Evolutionary conservation across 2,888 invertebrate genomes (phyloP), one percentile per base, ranked within the genome.

Genomic region (Thyatira batis): DNA sequence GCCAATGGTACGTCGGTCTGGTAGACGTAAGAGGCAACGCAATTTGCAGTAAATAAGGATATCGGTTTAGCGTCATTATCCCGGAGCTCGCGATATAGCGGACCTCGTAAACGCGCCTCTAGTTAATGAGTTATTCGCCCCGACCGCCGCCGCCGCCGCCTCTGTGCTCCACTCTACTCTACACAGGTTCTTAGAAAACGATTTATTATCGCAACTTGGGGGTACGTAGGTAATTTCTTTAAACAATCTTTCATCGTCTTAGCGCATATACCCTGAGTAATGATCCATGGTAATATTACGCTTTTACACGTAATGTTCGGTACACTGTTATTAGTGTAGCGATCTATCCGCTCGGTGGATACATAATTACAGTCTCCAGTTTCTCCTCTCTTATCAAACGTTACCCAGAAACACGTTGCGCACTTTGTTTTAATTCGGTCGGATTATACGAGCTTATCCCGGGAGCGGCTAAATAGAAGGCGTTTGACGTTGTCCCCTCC

Each of bases 41-140:
- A 88, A 90, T 90, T 88, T 89, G 89, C 89, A 89, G 88, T 90
- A 90, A 90, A 90, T 89, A 90, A 88, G 90, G 88, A 84, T 87
- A 89, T 90, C 84, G 89, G 88, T 84, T 83, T 81, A 85, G 84
- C 83, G 82, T 84, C 86, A 88, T 90, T 89, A 89, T 86, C 82
- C 81, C 72, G 63, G 63, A 61, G 55, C 69, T 43, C 51, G 72
- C 77, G 75, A 76, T 78, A 78, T 71, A 73, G 69, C 73, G 70
- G 72, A 65, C 71, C 75, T 78, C 76, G 77, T 81, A 78, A 80
- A 80, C 73, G 71, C 71, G 73, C 73, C 69, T 70, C 65, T 56
- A 71, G 67, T 73, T 80, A 76, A 79, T 78, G 76, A 75, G 71
- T 73, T 71, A 72, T 63, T 60, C 65, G 54, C 56, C 53, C 58